A percentile compares a stretch with the other conserved stretches of the same genome.
phyloP scores from a whole-genome alignment of 2,113 vertebrate species.

The Heptranchias perlo region DNA sequence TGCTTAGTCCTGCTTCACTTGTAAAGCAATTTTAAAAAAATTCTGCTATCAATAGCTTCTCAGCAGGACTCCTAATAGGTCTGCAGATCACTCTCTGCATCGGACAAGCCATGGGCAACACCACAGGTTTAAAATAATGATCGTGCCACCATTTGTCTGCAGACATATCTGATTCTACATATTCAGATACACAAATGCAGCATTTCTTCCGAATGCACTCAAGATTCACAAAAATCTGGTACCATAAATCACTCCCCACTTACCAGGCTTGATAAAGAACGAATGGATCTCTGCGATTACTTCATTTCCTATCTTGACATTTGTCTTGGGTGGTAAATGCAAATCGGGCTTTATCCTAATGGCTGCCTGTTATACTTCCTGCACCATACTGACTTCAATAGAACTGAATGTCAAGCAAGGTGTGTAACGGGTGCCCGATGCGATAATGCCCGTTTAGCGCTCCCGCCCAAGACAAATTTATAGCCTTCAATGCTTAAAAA shows the following conservation, averaged over 20 bases:
- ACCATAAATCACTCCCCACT: background rate
- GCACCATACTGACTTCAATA: background rate
- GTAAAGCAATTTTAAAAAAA: background rate
- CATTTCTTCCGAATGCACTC: conserved; percentile 3
- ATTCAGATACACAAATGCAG: background rate
- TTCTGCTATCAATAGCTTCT: background rate
- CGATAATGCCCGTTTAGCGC: background rate
- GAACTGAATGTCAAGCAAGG: background rate
- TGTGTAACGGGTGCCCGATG: background rate
- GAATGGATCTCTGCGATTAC: background rate
- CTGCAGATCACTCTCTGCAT: conserved; percentile 12
- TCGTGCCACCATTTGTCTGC: background rate
- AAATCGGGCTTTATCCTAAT: background rate
- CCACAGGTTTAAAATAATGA: background rate
- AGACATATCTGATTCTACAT: background rate
- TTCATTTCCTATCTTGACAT: too few relatives aligned
- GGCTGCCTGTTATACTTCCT: background rate
- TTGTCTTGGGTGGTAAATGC: too few relatives aligned
- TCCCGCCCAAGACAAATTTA: background rate
- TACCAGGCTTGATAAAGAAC: background rate
- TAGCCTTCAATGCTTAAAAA: background rate
- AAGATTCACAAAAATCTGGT: conserved; percentile 16
- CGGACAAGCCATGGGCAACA: background rate
- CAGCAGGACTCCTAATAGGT: background rate
- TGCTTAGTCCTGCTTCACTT: background rate